Conservation (phyloP, 1,140 invertebrate genomes). For the Formica exsecta region DNA sequence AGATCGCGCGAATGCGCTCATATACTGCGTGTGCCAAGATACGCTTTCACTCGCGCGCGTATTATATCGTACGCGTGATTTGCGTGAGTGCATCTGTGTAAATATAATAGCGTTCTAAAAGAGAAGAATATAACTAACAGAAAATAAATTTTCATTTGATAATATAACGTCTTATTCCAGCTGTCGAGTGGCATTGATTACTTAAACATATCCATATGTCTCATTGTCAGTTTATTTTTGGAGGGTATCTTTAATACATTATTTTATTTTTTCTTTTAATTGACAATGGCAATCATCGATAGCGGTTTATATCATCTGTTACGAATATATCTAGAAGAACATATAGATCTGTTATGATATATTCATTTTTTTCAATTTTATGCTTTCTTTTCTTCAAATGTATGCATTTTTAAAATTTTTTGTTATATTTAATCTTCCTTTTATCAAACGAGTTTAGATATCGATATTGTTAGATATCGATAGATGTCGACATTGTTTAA, state of each 20-base stretch:
- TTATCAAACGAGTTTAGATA: background rate
- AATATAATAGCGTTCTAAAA: slow-evolving; percentile 27
- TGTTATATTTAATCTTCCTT: slow-evolving; percentile 8
- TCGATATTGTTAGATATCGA: background rate
- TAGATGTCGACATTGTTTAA: slow-evolving; percentile 13
- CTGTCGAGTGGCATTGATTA: background rate
- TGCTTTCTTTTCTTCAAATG: background rate
- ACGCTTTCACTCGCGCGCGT: slow-evolving; percentile 49
- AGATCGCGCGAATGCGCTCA: slow-evolving; percentile 21
- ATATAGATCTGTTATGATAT: background rate
- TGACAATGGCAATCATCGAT: background rate
- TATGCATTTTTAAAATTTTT: background rate
- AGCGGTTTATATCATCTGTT: background rate
- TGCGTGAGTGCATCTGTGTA: background rate
- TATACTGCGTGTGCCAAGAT: background rate
- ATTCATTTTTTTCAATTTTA: background rate
- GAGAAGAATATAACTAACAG: background rate
- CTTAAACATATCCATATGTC: background rate
- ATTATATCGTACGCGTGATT: background rate
- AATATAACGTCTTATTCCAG: background rate
- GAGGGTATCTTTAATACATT: background rate
- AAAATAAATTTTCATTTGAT: background rate
- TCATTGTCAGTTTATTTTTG: background rate
- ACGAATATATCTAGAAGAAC: background rate
- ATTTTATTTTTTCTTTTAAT: background rate